Evolutionary conservation across 2,113 vertebrate species (phyloP).

Genomic region (Malurus melanocephalus): DNA sequence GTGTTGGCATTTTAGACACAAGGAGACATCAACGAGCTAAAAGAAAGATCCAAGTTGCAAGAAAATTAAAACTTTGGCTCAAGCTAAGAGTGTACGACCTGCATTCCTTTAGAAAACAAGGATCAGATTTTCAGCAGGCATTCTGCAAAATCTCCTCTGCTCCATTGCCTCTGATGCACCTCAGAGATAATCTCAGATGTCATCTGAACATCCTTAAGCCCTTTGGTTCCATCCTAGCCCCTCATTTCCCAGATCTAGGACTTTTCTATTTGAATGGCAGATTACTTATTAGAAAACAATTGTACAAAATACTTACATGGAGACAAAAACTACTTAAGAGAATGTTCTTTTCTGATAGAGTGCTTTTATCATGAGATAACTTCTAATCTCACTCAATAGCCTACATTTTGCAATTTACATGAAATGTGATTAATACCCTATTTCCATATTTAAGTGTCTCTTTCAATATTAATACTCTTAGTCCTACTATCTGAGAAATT

Average conservation of each 20-base stretch:
- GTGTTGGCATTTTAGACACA: neutral
- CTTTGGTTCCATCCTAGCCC: neutral
- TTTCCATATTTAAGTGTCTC: conserved; percentile 35
- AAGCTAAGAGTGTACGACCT: accelerated
- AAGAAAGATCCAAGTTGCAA: neutral
- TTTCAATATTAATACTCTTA: conserved; percentile 23
- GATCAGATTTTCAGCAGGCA: neutral
- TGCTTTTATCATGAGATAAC: conserved; percentile 7
- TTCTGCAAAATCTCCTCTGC: neutral
- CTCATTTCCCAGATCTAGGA: neutral
- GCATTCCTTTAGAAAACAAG: neutral
- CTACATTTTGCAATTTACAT: conserved; percentile 6
- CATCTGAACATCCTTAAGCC: neutral
- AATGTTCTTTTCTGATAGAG: conserved; percentile 31
- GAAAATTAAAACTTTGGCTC: neutral
- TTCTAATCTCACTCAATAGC: conserved; percentile 20
- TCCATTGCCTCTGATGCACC: neutral
- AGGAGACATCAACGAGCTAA: neutral
- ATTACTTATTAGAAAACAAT: conserved; percentile 26
- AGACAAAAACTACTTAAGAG: conserved; percentile 18
- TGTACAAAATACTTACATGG: conserved; percentile 1
- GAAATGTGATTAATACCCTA: conserved; percentile 2
- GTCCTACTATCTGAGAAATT: neutral
- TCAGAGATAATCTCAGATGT: neutral
- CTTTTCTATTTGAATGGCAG: neutral